Conservation (phyloP, 2,113 vertebrate genomes). For the Chaetodon auriga region DNA sequence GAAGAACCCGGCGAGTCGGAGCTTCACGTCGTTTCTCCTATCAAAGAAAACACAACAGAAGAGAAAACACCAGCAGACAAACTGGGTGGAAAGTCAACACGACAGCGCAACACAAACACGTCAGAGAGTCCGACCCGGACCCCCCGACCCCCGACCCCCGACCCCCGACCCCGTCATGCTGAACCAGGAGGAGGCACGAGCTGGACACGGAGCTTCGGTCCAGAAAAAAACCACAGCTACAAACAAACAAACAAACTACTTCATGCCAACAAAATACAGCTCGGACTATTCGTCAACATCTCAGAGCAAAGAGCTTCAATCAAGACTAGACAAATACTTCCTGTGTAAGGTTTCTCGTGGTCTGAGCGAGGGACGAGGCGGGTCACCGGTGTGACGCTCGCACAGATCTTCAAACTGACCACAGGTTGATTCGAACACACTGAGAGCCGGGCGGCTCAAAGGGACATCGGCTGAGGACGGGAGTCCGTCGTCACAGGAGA, state of each 20-base stretch:
- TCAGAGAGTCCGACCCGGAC: not conserved
- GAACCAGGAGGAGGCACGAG: conserved; percentile 33
- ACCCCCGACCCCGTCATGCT: conserved; percentile 34
- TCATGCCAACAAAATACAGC: conserved; percentile 65
- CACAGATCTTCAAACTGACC: conserved; percentile 12
- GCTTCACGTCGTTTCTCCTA: not conserved
- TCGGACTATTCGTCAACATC: conserved; percentile 4
- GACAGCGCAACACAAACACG: conserved; percentile 12
- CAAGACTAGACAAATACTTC: conserved; percentile 63
- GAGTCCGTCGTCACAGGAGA: conserved; percentile 29
- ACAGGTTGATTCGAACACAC: conserved; percentile 1
- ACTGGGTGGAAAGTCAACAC: not conserved
- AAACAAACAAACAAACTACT: conserved; percentile 13
- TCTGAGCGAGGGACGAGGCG: not conserved
- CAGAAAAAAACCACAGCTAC: conserved; percentile 19
- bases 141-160: not conserved
- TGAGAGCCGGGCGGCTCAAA: conserved; percentile 18
- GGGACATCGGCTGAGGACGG: conserved; percentile 8
- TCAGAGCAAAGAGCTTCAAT: not conserved
- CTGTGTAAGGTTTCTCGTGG: conserved; percentile 23
- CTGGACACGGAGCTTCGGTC: conserved; percentile 47
- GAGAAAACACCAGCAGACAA: not conserved
- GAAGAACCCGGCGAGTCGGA: not conserved
- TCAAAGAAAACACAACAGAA: not conserved
- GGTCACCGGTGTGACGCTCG: not conserved